Percentiles rank a stretch among this genome's conserved stretches.
Conservation (phyloP, 2,888 invertebrate species). For the Dicyrtoma fusca region DNA sequence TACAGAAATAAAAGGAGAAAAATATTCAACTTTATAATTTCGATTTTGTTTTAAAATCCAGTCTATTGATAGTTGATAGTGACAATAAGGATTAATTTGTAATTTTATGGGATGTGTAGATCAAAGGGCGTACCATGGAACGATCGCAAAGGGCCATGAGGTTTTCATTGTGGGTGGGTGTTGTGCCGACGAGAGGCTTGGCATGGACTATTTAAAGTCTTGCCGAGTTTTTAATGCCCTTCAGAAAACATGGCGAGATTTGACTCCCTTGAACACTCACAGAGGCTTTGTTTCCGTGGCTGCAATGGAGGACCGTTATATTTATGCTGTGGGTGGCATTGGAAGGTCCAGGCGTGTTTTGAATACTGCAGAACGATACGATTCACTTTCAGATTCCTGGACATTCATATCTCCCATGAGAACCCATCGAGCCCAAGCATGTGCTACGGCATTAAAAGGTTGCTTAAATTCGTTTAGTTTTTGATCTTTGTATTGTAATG, state of each 20-base stretch:
- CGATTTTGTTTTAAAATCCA: no score
- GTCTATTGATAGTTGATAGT: no score
- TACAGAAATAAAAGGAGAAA: background rate
- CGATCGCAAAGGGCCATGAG: background rate
- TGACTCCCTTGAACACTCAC: background rate
- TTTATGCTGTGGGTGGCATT: conserved; percentile 7
- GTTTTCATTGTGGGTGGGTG: conserved; percentile 1
- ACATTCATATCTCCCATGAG: background rate
- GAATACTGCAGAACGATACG: background rate
- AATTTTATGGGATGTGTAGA: background rate
- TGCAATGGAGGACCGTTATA: no score
- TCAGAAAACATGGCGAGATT: conserved; percentile 2
- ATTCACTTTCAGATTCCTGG: background rate
- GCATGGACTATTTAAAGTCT: conserved; percentile 2
- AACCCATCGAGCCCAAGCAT: conserved; percentile 4
- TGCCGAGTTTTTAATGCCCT: background rate
- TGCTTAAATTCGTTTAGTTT: no score
- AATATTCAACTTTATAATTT: no score
- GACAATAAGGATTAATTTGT: no score
- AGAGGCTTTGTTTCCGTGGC: conserved; percentile 1
- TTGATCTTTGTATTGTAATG: no score
- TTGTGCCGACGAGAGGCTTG: background rate
- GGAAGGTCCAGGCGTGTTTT: background rate
- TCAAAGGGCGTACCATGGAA: conserved; percentile 6
- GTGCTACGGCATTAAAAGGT: conserved; percentile 9